Base-by-base conservation (phyloP, 2,888 invertebrate species). In the Rhamnusium bicolor region DNA sequence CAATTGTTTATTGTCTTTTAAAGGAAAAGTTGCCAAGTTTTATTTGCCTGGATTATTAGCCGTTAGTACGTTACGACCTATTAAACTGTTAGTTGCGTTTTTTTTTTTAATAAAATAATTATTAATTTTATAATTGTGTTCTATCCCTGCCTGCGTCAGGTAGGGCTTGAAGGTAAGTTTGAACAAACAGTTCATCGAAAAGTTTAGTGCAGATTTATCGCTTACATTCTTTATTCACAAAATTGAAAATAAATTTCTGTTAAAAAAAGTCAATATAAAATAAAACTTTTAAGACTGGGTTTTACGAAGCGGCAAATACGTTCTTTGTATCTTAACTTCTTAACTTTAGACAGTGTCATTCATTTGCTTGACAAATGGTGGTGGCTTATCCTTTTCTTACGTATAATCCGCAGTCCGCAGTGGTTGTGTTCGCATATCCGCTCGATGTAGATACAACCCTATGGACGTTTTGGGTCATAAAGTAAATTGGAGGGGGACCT, bases 321-420 rank as follows among this genome's bases (percentile, higher is more conserved):
- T n/a, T n/a, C 40, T n/a, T 40, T 40, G 40, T n/a, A 40, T 40
- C 40, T 40, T 40, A 40, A 40, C 40, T 40, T 40, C n/a, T 3
- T 2, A 40, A 40, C n/a, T 40, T 32, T 32, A 7, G 8, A 1
- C 32, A 8, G 12, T 40, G 18, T 60, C 19, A 16, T 40, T 60
- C 19, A 60, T 60, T 40, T 60, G 40, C 19, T 32, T 60, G 32
- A 60, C 32, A 60, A 60, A 60, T 32, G 60, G 29, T 18, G 40
- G 18, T 8, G 60, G 18, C 32, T 19, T 60, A 29, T 29, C 40
- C 60, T 18, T 12, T 18, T 14, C 40, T 14, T 58, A 58, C 18
- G 12, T 16, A 32, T 32, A 60, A 18, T 18, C 60, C 18, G 18
- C 18, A 12, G 60, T 10, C 60, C 32, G n/a, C 18, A 16, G 63